These are phyloP conservation scores for Liposcelis brunnea DNA, from an alignment of 2,888 invertebrate species.

Conservation along the genomic window DNA sequence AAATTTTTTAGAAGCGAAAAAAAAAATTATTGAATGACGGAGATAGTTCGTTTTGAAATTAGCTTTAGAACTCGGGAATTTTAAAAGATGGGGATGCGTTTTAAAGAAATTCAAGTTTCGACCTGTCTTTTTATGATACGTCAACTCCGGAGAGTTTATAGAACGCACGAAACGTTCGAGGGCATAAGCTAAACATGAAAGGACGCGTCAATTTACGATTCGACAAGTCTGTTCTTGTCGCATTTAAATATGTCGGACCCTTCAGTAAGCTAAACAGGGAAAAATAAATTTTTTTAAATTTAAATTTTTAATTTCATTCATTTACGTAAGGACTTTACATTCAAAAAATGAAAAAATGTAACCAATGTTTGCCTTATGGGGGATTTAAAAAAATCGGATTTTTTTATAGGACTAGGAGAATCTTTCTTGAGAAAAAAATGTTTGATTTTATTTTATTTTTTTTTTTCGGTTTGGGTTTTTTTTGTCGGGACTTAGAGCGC, in stretches of 20 bases:
- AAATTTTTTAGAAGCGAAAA: slow-evolving; percentile 9
- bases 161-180: no score
- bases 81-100: no score
- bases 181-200: no score
- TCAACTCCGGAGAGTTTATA: no score
- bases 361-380: slow-evolving; percentile 2
- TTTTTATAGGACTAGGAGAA: slow-evolving; percentile 5
- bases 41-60: slow-evolving; percentile 13
- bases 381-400: slow-evolving; percentile 1
- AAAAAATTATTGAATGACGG: slow-evolving; percentile 14
- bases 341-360: slow-evolving; percentile 5
- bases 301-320: slow-evolving; percentile 4
- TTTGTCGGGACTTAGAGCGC: slow-evolving; percentile 4
- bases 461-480: slow-evolving; percentile 8
- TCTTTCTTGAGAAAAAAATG: neutral
- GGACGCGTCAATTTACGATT: no score
- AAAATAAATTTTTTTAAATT: neutral
- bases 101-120: no score
- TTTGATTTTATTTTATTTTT: neutral
- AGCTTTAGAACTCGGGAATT: slow-evolving; percentile 1
- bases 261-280: no score
- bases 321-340: slow-evolving; percentile 7
- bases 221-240: no score
- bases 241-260: no score
- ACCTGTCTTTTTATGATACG: no score